phyloP scores from a whole-genome alignment of 2,113 vertebrate genomes.

The Xenotilapia flavipinnis region DNA sequence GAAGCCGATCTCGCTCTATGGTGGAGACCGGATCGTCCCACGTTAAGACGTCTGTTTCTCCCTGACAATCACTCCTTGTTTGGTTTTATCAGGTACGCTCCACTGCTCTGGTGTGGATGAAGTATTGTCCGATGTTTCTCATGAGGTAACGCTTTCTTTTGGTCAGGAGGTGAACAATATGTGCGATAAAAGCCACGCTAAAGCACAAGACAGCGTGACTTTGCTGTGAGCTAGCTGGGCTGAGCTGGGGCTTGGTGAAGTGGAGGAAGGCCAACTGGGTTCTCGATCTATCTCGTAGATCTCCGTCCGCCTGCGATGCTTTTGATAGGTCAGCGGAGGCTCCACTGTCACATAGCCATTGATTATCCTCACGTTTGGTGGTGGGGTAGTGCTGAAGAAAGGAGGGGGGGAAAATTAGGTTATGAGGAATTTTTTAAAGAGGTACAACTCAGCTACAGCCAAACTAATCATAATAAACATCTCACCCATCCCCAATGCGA shows the following conservation, averaged over 20 bases:
- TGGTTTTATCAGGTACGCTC: conserved; percentile 3
- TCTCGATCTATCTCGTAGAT: neutral
- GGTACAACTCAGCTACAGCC: neutral
- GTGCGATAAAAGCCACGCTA: conserved; percentile 62
- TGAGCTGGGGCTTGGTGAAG: conserved; percentile 47
- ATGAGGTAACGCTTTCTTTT: conserved; percentile 12
- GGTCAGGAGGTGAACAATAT: conserved; percentile 82
- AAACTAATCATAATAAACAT: neutral
- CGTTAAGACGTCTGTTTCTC: neutral
- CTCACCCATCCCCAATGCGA: conserved; percentile 92
- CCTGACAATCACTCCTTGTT: neutral
- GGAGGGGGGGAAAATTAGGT: accelerated
- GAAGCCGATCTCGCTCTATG: neutral
- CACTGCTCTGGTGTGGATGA: neutral
- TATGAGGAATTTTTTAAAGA: neutral
- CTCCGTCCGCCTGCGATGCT: conserved; percentile 44
- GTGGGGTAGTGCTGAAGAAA: conserved; percentile 76
- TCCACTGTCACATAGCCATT: conserved; percentile 81
- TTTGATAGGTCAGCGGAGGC: conserved; percentile 65
- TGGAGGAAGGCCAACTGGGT: neutral
- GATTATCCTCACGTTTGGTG: conserved; percentile 78
- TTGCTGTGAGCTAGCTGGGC: conserved; percentile 19
- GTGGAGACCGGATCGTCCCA: neutral
- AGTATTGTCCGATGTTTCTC: conserved; percentile 7
- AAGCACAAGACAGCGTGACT: conserved; percentile 41